phyloP scores from a whole-genome alignment of 1,140 invertebrate species.

The Drosophila sproati region DNA sequence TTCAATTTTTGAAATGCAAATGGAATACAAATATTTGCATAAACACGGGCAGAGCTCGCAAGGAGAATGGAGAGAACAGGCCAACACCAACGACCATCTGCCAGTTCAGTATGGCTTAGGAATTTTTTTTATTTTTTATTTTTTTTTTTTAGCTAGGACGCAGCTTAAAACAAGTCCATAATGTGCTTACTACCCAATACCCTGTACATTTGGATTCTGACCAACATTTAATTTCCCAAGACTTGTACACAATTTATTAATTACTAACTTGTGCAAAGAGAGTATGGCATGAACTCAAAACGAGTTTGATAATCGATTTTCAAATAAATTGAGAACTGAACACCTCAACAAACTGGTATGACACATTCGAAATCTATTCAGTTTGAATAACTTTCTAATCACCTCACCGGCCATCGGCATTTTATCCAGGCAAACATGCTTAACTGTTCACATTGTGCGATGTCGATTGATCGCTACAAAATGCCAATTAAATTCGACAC shows the following conservation, averaged over 20 bases:
- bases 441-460: background rate
- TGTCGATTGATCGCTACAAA: slow-evolving; percentile 17
- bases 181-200: background rate
- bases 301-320: too few species aligned
- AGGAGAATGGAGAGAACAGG: slow-evolving; percentile 41
- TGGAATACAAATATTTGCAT: slow-evolving; percentile 80
- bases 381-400: too few species aligned
- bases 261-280: too few species aligned
- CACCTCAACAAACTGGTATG: too few species aligned
- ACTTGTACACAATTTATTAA: too few species aligned
- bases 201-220: background rate
- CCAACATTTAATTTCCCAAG: too few species aligned
- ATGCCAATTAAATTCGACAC: slow-evolving; percentile 29
- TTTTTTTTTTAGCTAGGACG: background rate
- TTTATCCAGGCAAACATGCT: too few species aligned
- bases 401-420: too few species aligned
- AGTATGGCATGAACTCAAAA: too few species aligned
- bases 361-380: too few species aligned
- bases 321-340: too few species aligned
- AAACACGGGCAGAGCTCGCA: slow-evolving; percentile 55
- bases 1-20: slow-evolving; percentile 80
- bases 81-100: slow-evolving; percentile 28
- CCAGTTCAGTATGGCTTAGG: slow-evolving; percentile 32
- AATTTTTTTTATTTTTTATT: slow-evolving; percentile 8
- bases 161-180: background rate